phyloP scores from a whole-genome alignment of 1,140 invertebrate species.

The Drosophila kanapiae region DNA sequence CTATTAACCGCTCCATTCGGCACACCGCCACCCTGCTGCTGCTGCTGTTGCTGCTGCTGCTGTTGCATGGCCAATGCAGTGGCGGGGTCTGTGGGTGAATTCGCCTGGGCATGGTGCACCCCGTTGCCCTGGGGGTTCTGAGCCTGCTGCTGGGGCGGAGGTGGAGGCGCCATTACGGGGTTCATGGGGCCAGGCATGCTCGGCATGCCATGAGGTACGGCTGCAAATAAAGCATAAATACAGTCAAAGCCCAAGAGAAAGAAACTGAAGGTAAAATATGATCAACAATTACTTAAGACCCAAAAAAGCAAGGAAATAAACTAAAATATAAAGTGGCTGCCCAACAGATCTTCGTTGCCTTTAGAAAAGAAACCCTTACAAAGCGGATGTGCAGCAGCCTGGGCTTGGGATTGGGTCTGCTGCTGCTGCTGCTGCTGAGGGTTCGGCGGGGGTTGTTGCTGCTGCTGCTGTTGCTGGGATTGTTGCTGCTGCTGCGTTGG shows the following conservation, averaged over 20 bases:
- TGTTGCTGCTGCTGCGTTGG: conserved; percentile 46
- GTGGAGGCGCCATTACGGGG: conserved; percentile 79
- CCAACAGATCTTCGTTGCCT: not conserved
- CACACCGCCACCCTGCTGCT: conserved; percentile 54
- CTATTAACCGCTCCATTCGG: conserved; percentile 54
- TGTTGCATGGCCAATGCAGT: conserved; percentile 68
- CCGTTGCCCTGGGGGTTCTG: conserved; percentile 79
- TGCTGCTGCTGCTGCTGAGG: conserved; percentile 49
- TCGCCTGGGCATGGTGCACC: conserved; percentile 68
- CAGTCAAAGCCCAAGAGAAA: not conserved
- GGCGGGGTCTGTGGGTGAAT: conserved; percentile 68
- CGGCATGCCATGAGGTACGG: conserved; percentile 81
- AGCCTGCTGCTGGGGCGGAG: conserved; percentile 68
- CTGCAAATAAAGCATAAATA: conserved; percentile 34
- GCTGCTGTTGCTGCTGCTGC: conserved; percentile 58
- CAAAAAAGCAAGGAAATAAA: not conserved
- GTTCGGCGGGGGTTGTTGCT: conserved; percentile 33
- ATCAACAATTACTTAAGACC: not conserved
- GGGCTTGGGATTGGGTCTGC: conserved; percentile 66
- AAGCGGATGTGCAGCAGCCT: conserved; percentile 86
- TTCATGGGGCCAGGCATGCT: conserved; percentile 79
- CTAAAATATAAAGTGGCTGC: too few relatives aligned
- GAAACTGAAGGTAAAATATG: not conserved
- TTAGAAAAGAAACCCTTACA: conserved; percentile 86
- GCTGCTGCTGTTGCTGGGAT: conserved; percentile 51